Base-by-base conservation (phyloP, 1,140 invertebrate genomes). In the Acromyrmex echinatior region DNA sequence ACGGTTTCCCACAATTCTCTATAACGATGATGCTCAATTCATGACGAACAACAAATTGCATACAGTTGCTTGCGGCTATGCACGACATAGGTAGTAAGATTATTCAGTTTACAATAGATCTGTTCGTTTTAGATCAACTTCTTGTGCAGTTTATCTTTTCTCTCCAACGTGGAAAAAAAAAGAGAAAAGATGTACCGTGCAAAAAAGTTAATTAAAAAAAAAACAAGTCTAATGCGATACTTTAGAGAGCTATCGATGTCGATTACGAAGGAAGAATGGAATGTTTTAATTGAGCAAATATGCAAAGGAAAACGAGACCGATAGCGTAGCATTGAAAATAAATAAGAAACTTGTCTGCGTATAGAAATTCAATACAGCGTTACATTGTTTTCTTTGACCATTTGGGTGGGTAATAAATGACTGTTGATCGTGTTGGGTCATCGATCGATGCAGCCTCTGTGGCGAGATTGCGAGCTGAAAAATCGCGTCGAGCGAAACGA, bases 371-470 rank as follows among this genome's bases (percentile, higher is more conserved):
- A 49, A 28, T n/a, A 35, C 39, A 39, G 31, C 21, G 35, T 45
- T 31, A 73, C 66, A 74, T 82, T 82, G 80, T 74, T 70, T 82
- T 31, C 39, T 70, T 82, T 45, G 53, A 58, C 45, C 31, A 68
- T 53, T 45, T 16, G 80, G 53, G 16, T 60, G 21, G 25, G 35
- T 73, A 82, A 82, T 21, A 31, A 68, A 74, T 25, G 80, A 74
- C 31, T 79, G 58, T 70, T 71, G 49, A 25, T 76, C 39, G 62
- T 21, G 62, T 53, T 63, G 78, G 88, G 86, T 89, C 86, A 78
- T 25, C 74, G 71, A 81, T 60, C 66, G 71, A 81, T 60, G 56
- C 31, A 45, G 45, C 35, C 71, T 81, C 45, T 14, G 70, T 58
- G 79, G 66, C 14, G 70, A 84, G 86, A 87, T 84, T 53, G 51